A percentile compares a stretch with the other conserved stretches of the same genome.
Conservation (phyloP, 2,888 invertebrate species). For the Junonia oenone region DNA sequence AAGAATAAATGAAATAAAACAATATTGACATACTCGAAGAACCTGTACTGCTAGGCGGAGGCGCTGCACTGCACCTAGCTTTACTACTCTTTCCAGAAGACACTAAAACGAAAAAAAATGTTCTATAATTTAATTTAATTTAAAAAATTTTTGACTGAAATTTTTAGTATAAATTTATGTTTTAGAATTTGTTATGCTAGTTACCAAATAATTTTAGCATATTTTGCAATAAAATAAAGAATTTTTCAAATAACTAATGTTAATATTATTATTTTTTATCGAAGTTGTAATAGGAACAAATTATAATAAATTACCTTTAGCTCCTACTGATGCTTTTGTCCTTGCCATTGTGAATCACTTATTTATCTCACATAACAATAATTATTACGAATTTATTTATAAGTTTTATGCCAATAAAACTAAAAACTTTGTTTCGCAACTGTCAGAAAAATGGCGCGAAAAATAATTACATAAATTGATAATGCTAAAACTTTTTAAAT, state of each 20-base stretch:
- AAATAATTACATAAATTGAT: too few relatives aligned
- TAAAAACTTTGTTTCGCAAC: background rate
- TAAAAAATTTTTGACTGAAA: too few relatives aligned
- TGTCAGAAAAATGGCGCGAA: background rate
- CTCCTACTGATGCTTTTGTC: slow-evolving; percentile 61
- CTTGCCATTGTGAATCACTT: slow-evolving; percentile 37
- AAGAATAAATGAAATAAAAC: background rate
- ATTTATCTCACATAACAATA: background rate
- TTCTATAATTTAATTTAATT: too few relatives aligned
- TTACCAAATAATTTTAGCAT: too few relatives aligned
- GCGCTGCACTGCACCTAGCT: slow-evolving; percentile 53
- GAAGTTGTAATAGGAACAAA: too few relatives aligned
- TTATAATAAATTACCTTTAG: slow-evolving; percentile 44
- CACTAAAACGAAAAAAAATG: background rate
- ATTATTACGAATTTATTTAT: background rate
- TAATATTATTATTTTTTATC: too few relatives aligned
- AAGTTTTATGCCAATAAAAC: background rate
- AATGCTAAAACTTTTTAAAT: background rate
- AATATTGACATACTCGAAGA: slow-evolving; percentile 35
- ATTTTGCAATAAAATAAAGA: too few relatives aligned
- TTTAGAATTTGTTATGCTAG: too few relatives aligned
- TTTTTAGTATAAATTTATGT: too few relatives aligned
- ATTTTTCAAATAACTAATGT: too few relatives aligned
- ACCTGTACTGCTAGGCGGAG: slow-evolving; percentile 34
- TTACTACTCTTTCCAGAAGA: slow-evolving; percentile 61